A percentile compares a stretch with the other conserved stretches of the same genome.
phyloP scores from a whole-genome alignment of 2,888 invertebrate species.

The Zaprionus bogoriensis region DNA sequence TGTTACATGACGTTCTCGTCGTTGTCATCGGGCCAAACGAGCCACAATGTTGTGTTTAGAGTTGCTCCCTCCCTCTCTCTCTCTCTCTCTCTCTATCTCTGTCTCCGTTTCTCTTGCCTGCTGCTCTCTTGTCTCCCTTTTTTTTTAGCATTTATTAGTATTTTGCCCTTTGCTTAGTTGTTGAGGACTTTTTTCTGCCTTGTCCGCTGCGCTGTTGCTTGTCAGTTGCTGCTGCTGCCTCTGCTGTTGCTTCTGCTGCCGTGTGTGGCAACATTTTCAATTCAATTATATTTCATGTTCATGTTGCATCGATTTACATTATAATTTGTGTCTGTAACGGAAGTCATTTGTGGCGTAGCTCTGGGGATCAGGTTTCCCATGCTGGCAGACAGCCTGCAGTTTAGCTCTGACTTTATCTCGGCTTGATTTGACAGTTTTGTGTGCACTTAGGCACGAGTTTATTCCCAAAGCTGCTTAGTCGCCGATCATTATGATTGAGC shows the following conservation, averaged over 20 bases:
- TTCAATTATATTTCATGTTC: slow-evolving; percentile 76
- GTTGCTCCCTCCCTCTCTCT: slow-evolving; percentile 20
- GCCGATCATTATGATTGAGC: background rate
- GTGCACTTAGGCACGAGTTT: background rate
- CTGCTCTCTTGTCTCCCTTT: slow-evolving; percentile 3
- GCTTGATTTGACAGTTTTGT: background rate
- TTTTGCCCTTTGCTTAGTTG: slow-evolving; percentile 66
- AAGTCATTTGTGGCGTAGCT: slow-evolving; percentile 66
- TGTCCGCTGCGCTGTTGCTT: slow-evolving; percentile 23
- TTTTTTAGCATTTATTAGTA: slow-evolving; percentile 70
- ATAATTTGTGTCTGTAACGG: slow-evolving; percentile 74
- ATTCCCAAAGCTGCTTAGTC: background rate
- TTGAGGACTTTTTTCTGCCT: slow-evolving; percentile 14
- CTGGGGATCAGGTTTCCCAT: slow-evolving; percentile 6
- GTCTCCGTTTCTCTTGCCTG: background rate
- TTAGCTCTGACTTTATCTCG: slow-evolving; percentile 1
- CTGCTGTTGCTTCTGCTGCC: slow-evolving; percentile 37
- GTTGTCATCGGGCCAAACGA: slow-evolving; percentile 68
- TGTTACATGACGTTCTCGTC: slow-evolving; percentile 68
- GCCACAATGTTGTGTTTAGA: slow-evolving; percentile 66
- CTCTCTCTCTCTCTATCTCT: background rate
- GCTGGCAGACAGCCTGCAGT: slow-evolving; percentile 1
- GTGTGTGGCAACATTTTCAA: slow-evolving; percentile 74
- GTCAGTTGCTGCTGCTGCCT: slow-evolving; percentile 29
- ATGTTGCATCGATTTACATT: slow-evolving; percentile 76